Conservation (phyloP, 2,113 vertebrate species). For the Apus apus region DNA sequence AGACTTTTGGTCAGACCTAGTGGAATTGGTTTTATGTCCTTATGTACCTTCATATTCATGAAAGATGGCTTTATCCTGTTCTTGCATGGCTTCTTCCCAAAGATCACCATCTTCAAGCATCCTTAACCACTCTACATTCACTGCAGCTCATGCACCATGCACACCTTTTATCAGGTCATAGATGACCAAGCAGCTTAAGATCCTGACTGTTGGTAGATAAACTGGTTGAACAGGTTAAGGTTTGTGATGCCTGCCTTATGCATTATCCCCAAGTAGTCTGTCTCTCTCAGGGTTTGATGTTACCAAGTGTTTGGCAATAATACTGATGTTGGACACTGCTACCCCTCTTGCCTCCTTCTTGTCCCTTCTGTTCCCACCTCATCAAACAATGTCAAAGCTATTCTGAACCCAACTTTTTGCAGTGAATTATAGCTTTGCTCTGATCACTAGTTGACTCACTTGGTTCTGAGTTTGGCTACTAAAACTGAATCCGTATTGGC, state of each 20-base stretch:
- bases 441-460: neutral
- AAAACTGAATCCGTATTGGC: neutral
- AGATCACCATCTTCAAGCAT: neutral
- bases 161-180: neutral
- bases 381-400: neutral
- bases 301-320: neutral
- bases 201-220: neutral
- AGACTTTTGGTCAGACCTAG: neutral
- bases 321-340: fast-evolving
- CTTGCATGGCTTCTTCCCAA: neutral
- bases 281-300: fast-evolving
- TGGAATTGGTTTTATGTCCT: neutral
- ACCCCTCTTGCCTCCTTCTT: neutral
- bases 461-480: neutral
- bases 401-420: neutral
- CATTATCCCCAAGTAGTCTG: neutral
- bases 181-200: neutral
- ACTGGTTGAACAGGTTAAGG: neutral
- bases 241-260: neutral
- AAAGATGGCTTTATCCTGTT: neutral
- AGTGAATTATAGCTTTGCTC: neutral
- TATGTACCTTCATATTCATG: neutral
- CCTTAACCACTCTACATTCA: neutral
- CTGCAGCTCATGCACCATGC: fast-evolving
- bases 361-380: neutral